These are phyloP conservation scores for Hippocampus barbouri DNA, from an alignment of 2,113 vertebrate species.

Conservation along the genomic window DNA sequence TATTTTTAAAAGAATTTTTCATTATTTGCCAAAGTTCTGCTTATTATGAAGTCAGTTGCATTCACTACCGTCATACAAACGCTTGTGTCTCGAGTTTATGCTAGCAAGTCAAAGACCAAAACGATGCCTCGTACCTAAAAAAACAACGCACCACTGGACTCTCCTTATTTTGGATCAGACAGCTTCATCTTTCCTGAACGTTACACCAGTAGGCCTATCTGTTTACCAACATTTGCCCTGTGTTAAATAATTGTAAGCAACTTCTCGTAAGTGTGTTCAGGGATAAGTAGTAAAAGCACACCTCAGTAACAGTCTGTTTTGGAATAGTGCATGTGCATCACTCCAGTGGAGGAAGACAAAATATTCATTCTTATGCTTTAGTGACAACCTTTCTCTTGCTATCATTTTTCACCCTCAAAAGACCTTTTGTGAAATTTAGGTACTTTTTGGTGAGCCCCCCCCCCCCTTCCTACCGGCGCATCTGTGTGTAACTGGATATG, in stretches of 20 bases:
- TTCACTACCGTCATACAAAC: too few relatives aligned
- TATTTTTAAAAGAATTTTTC: too few relatives aligned
- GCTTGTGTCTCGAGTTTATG: too few relatives aligned
- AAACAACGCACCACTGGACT: too few relatives aligned
- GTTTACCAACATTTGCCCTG: too few relatives aligned
- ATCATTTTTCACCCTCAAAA: not conserved
- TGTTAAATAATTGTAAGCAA: not conserved
- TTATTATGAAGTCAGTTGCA: too few relatives aligned
- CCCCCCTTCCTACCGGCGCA: not conserved
- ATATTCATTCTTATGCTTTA: not conserved
- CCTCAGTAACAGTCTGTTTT: constrained; percentile 27
- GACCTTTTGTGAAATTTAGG: not conserved
- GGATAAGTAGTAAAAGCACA: constrained; percentile 33
- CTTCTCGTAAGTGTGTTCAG: not conserved
- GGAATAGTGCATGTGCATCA: constrained; percentile 29
- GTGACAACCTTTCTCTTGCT: not conserved
- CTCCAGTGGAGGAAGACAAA: not conserved
- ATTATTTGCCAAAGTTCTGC: too few relatives aligned
- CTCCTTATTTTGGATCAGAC: too few relatives aligned
- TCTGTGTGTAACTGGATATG: constrained; percentile 32
- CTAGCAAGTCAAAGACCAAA: too few relatives aligned
- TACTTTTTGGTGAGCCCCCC: not conserved
- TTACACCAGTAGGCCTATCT: too few relatives aligned
- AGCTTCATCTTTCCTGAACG: too few relatives aligned
- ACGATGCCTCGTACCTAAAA: too few relatives aligned